A percentile compares a stretch with the other conserved stretches of the same genome.
phyloP scores from a whole-genome alignment of 2,888 invertebrate genomes.

The Steinernema hermaphroditum region DNA sequence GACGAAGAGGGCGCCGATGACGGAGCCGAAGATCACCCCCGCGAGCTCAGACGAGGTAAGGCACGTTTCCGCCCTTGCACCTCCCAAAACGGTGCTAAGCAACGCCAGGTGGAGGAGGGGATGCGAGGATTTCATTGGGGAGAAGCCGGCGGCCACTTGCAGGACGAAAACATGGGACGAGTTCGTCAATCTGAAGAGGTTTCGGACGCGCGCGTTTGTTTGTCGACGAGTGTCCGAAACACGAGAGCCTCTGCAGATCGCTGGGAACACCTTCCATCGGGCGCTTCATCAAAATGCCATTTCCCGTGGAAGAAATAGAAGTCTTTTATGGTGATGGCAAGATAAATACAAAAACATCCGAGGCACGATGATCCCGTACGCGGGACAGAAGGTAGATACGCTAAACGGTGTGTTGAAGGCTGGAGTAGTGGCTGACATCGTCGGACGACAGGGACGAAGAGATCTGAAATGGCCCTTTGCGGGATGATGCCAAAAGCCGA shows the following conservation, averaged over 20 bases:
- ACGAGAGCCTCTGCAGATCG: slow-evolving; percentile 1
- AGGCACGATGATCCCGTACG: no score
- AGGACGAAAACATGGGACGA: slow-evolving; percentile 5
- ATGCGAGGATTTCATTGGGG: not conserved
- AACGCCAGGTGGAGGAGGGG: not conserved
- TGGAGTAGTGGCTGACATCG: slow-evolving; percentile 31
- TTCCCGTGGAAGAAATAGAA: no score
- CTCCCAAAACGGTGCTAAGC: not conserved
- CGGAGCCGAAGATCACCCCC: slow-evolving; percentile 60
- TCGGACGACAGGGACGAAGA: slow-evolving; percentile 22
- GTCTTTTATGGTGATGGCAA: no score
- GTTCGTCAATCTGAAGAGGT: slow-evolving; percentile 13
- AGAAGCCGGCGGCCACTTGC: not conserved
- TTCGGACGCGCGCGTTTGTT: slow-evolving; percentile 22
- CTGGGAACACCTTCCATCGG: not conserved
- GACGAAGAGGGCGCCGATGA: slow-evolving; percentile 58
- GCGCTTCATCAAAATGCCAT: no score
- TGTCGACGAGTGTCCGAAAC: slow-evolving; percentile 15
- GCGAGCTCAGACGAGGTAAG: slow-evolving; percentile 54
- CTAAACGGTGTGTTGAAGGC: slow-evolving; percentile 21
- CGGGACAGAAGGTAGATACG: no score
- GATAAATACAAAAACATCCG: no score
- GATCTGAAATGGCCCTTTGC: slow-evolving; percentile 3
- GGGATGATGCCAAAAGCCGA: not conserved
- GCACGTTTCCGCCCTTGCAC: slow-evolving; percentile 36